A percentile compares a stretch with the other conserved stretches of the same genome.
phyloP scores from a whole-genome alignment of 2,888 invertebrate genomes.

The Mesopsocus fuscifrons region DNA sequence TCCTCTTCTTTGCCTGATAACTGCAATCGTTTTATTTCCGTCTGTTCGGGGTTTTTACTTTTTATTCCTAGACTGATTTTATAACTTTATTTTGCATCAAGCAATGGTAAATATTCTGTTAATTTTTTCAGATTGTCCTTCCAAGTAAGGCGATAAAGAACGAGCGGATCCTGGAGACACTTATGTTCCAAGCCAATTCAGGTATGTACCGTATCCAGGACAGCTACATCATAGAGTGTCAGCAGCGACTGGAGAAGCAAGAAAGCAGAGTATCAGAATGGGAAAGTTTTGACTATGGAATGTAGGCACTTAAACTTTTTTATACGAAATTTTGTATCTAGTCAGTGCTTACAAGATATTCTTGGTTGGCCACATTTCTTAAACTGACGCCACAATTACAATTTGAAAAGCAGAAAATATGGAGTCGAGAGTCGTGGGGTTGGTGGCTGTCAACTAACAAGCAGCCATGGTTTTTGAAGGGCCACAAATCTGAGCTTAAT shows the following conservation, averaged over 20 bases:
- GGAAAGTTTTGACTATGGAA: constrained; percentile 59
- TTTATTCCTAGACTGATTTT: too few relatives aligned
- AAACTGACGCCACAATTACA: background rate
- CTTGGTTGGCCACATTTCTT: constrained; percentile 2
- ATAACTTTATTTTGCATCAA: too few relatives aligned
- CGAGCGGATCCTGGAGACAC: constrained; percentile 75
- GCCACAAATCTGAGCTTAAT: too few relatives aligned
- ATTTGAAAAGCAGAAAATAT: background rate
- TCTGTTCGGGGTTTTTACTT: too few relatives aligned
- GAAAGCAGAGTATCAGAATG: constrained; percentile 71
- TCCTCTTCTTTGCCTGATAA: too few relatives aligned
- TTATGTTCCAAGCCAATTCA: constrained; percentile 83
- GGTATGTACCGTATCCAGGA: constrained; percentile 87
- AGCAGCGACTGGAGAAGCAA: constrained; percentile 69
- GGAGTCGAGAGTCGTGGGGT: background rate
- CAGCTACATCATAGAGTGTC: constrained; percentile 69
- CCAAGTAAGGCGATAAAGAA: constrained; percentile 86
- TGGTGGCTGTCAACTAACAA: too few relatives aligned
- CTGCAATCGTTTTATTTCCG: too few relatives aligned
- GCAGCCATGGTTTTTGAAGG: too few relatives aligned
- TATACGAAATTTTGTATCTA: too few relatives aligned
- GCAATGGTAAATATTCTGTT: constrained; percentile 10
- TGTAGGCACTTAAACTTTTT: constrained; percentile 34
- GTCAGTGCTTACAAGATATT: constrained; percentile 7
- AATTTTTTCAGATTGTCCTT: constrained; percentile 45